Evolutionary conservation across 2,797 vertebrate genomes (phyloP).

Genomic region (Columba guinea): DNA sequence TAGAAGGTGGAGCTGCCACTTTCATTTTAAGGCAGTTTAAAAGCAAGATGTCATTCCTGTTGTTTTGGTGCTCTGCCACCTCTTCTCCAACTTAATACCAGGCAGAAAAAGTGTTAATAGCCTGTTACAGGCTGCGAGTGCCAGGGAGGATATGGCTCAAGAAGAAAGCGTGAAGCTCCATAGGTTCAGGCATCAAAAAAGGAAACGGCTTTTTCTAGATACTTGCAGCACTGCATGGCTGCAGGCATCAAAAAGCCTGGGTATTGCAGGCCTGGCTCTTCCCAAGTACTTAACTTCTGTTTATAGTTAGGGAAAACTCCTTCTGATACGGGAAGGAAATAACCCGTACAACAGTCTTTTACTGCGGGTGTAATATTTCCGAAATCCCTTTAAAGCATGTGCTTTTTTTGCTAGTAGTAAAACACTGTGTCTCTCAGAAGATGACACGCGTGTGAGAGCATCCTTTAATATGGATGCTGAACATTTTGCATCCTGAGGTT

Average conservation of each 20-base stretch:
- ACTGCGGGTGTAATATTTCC: slow-evolving; percentile 24
- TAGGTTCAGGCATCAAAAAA: slow-evolving; percentile 50
- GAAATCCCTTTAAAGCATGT: not conserved
- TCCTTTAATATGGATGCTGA: rapidly evolving
- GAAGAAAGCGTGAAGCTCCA: slow-evolving; percentile 35
- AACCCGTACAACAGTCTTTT: slow-evolving; percentile 32
- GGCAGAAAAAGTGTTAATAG: slow-evolving; percentile 23
- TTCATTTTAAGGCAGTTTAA: not conserved
- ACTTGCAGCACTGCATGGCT: not conserved
- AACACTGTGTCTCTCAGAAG: not conserved
- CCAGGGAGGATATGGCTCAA: slow-evolving; percentile 21
- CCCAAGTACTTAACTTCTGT: slow-evolving; percentile 1
- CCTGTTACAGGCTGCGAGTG: not conserved
- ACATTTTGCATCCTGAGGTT: not conserved
- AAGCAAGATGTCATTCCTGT: slow-evolving; percentile 14
- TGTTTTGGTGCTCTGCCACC: not conserved
- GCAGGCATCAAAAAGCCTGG: slow-evolving; percentile 1
- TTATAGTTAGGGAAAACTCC: slow-evolving; percentile 25
- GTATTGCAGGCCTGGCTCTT: not conserved
- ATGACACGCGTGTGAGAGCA: not conserved
- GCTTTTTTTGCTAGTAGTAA: not conserved
- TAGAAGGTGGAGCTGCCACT: not conserved
- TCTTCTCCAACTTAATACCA: slow-evolving; percentile 22
- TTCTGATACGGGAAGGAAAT: slow-evolving; percentile 36
- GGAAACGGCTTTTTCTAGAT: slow-evolving; percentile 42